These are phyloP conservation scores for Albula glossodonta DNA, from an alignment of 2,113 vertebrate genomes.

Conservation along the genomic window DNA sequence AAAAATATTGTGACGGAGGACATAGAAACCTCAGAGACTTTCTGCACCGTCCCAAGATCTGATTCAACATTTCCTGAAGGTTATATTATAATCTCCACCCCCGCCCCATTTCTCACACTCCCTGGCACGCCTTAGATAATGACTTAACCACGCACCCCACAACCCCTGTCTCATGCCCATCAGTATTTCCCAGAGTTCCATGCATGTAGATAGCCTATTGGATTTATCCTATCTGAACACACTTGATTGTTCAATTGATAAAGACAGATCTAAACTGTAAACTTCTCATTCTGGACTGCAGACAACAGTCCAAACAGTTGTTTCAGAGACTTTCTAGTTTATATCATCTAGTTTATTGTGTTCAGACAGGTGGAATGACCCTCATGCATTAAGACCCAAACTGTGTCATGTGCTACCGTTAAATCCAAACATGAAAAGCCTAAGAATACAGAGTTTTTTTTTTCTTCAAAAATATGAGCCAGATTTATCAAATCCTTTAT, in stretches of 20 bases:
- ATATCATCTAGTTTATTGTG: neutral
- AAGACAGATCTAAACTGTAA: too few species aligned
- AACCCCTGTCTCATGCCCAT: slow-evolving; percentile 50
- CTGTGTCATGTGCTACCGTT: neutral
- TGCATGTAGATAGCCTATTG: neutral
- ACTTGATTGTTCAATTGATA: neutral
- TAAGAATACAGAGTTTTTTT: neutral
- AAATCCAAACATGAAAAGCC: neutral
- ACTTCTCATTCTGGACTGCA: neutral
- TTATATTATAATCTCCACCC: slow-evolving; percentile 63
- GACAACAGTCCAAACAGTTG: neutral
- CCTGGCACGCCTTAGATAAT: slow-evolving; percentile 69
- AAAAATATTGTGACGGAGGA: slow-evolving; percentile 48
- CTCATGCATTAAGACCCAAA: neutral
- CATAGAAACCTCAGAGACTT: slow-evolving; percentile 30
- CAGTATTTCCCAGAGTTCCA: slow-evolving; percentile 16
- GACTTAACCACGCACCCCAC: slow-evolving; percentile 67
- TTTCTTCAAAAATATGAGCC: neutral
- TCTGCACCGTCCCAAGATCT: slow-evolving; percentile 44
- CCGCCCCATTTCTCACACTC: slow-evolving; percentile 43
- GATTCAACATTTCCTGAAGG: slow-evolving; percentile 70
- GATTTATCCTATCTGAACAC: neutral
- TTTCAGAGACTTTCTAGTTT: neutral
- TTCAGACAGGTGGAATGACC: neutral
- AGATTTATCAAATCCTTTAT: too few species aligned